Base-by-base conservation (phyloP, 2,113 vertebrate genomes). In the Otis tarda region DNA sequence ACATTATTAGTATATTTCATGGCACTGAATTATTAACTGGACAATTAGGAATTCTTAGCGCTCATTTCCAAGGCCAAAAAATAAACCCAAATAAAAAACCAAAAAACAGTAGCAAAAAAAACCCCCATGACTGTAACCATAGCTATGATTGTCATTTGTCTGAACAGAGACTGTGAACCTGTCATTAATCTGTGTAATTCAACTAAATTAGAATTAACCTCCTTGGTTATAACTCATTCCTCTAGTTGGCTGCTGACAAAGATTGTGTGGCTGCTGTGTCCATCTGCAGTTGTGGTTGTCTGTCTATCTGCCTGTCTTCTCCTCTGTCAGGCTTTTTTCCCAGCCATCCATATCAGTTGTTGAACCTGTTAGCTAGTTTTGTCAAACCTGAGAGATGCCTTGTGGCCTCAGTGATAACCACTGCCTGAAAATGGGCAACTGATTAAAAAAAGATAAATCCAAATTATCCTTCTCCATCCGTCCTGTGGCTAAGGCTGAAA, bases 401-500 rank as follows among this genome's bases (percentile, higher is more conserved):
- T 35, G 56, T 61, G 70, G 49, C 10, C 45, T 79, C 35, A 79
- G 28, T 60, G 21, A 79, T 75, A 68, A 87, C 17, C 35, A 39
- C 27, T 52, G 53, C 10, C 57, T 73, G 33, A 84, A 95, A 94
- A 93, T 16, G 33, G 24, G 30, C 6, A 80, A 83, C 43, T 28
- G 8, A n/a, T 85, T 49, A 8, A 55, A 91, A 87, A 61, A 60
- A 50, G 52, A 56, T n/a, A 82, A 76, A 57, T 86, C 49, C 9
- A 90, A 61, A 90, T 79, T 73, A 90, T 50, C 3, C 0, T 73
- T 85, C 67, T 90, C 24, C 31, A 65, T 90, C 39, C 7, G 64
- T 39, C 94, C 47, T 69, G 25, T 69, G 71, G 79, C 83, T 73
- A 77, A 73, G 41, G 25, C 55, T 88, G 75, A 80, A 96, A 90